These are phyloP conservation scores for Oryzaephilus surinamensis DNA, from an alignment of 1,140 invertebrate species.

Conservation along the genomic window DNA sequence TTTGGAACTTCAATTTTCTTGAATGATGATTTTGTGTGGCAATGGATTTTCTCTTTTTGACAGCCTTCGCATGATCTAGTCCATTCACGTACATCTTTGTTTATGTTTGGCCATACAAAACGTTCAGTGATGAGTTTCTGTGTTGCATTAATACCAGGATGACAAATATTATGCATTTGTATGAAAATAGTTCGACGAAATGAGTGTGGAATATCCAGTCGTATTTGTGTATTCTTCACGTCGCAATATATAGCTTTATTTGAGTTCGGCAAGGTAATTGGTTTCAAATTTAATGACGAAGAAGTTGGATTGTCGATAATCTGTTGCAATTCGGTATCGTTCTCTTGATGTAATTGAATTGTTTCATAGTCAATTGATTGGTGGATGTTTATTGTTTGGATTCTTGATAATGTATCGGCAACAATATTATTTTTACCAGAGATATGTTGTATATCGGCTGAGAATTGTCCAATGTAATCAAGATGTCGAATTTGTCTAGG, in stretches of 20 bases:
- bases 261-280: no score
- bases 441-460: constrained; percentile 31
- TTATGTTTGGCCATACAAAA: constrained; percentile 23
- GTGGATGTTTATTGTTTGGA: no score
- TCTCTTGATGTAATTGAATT: no score
- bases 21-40: constrained; percentile 8
- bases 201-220: constrained; percentile 17
- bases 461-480: constrained; percentile 18
- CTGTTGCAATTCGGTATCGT: no score
- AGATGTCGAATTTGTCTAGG: constrained; percentile 16
- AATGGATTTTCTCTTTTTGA: constrained; percentile 25
- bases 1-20: constrained; percentile 4
- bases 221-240: constrained; percentile 15
- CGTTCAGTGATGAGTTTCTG: constrained; percentile 7
- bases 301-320: no score
- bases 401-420: constrained; percentile 27
- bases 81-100: constrained; percentile 20
- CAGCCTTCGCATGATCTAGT: constrained; percentile 20
- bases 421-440: constrained; percentile 23
- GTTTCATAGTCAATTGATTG: no score
- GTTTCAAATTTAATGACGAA: no score
- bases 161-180: constrained; percentile 16
- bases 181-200: constrained; percentile 14
- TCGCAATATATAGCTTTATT: constrained; percentile 3
- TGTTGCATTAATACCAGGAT: constrained; percentile 23